Percentiles rank a stretch among this genome's conserved stretches.
phyloP scores from a whole-genome alignment of 2,888 invertebrate genomes.

The Urechis unicinctus region DNA sequence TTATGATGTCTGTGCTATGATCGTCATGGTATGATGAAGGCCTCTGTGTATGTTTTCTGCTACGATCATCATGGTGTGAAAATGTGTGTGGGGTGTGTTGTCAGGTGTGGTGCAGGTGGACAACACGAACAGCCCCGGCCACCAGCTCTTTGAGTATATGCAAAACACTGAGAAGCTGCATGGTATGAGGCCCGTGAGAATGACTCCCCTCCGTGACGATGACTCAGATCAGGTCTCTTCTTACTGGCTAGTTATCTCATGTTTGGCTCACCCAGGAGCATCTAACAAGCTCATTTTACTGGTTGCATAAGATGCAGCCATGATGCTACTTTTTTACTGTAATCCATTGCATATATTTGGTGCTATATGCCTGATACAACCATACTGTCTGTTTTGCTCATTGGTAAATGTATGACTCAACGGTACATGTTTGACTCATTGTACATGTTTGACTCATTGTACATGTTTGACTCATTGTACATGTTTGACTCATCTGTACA shows the following conservation, averaged over 20 bases:
- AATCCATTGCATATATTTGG: too few species aligned
- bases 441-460: background rate
- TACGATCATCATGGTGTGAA: background rate
- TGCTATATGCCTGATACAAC: too few species aligned
- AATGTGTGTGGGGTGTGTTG: background rate
- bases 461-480: slow-evolving; percentile 7
- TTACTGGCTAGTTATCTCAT: slow-evolving; percentile 1
- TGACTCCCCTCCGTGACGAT: slow-evolving; percentile 31
- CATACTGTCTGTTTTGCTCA: too few species aligned
- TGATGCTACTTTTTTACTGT: background rate
- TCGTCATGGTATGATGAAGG: too few species aligned
- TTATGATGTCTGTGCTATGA: too few species aligned
- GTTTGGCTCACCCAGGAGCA: background rate
- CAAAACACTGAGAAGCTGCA: slow-evolving; percentile 61
- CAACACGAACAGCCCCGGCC: slow-evolving; percentile 60
- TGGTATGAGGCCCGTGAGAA: slow-evolving; percentile 63
- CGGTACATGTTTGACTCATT: background rate
- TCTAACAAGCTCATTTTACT: background rate
- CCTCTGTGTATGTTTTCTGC: too few species aligned
- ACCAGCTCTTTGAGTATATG: slow-evolving; percentile 66
- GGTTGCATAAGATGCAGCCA: background rate
- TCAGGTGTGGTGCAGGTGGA: background rate
- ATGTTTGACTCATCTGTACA: background rate
- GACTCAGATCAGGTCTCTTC: too few species aligned
- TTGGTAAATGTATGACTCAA: too few species aligned